Conservation (phyloP, 2,113 vertebrate genomes). For the Hippocampus mohnikei region DNA sequence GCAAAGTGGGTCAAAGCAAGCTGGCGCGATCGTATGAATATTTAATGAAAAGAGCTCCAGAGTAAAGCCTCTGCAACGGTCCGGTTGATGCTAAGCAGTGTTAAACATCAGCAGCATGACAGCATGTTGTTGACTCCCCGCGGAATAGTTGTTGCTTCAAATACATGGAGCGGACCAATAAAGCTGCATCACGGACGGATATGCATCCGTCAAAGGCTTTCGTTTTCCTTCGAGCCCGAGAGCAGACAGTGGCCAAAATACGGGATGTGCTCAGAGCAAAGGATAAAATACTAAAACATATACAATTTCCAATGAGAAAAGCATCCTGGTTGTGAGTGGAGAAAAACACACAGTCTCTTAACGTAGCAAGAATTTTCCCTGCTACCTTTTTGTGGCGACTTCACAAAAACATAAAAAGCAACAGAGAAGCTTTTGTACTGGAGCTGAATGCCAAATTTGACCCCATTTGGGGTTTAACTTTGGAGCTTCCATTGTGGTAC, state of each 20-base stretch:
- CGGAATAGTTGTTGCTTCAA: slow-evolving; percentile 24
- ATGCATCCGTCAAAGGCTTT: not conserved
- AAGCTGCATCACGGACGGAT: not conserved
- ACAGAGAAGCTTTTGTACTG: too few species aligned
- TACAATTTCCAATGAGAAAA: not conserved
- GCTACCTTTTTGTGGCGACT: too few species aligned
- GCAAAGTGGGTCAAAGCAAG: slow-evolving; percentile 64
- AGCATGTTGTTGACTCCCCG: slow-evolving; percentile 34
- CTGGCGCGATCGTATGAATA: slow-evolving; percentile 56
- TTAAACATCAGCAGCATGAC: slow-evolving; percentile 45
- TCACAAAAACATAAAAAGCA: too few species aligned
- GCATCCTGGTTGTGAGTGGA: not conserved
- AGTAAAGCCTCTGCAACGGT: slow-evolving; percentile 43
- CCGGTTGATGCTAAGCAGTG: slow-evolving; percentile 37
- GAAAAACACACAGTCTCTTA: too few species aligned
- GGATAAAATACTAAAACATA: too few species aligned
- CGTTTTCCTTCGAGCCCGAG: not conserved
- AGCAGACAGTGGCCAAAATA: not conserved
- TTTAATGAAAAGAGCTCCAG: slow-evolving; percentile 55
- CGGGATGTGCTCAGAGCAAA: not conserved
- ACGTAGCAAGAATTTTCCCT: too few species aligned
- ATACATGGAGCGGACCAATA: not conserved
- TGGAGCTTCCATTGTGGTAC: too few species aligned
- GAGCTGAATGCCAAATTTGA: too few species aligned
- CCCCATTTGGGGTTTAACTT: too few species aligned